These are phyloP conservation scores for Microcebus lehilahytsara DNA, from an alignment of 2,113 vertebrate species.

Conservation along the genomic window DNA sequence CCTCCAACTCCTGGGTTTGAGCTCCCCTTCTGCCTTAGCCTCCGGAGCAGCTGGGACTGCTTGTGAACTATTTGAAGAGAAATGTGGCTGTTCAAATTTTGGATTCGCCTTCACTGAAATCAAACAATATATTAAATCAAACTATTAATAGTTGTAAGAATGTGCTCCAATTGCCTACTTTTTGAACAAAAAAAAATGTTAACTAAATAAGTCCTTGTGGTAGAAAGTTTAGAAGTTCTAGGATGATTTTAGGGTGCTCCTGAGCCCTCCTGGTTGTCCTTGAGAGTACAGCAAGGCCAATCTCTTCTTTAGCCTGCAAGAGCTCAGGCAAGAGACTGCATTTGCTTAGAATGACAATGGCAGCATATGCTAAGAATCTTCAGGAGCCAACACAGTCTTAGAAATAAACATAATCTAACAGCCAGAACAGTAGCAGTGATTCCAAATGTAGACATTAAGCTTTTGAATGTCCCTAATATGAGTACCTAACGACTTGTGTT, in stretches of 20 bases:
- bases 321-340: neutral
- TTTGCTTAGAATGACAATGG: neutral
- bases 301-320: neutral
- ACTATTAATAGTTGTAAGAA: neutral
- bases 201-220: neutral
- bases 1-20: too few species aligned
- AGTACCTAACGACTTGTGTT: neutral
- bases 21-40: too few species aligned
- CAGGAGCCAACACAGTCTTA: neutral
- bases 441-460: neutral
- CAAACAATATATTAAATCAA: neutral
- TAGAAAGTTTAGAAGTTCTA: neutral
- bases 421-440: neutral
- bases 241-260: neutral
- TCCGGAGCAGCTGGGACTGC: too few species aligned
- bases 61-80: neutral
- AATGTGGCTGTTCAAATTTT: neutral
- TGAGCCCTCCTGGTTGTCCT: neutral
- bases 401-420: neutral
- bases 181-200: neutral
- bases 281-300: neutral
- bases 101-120: neutral
- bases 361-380: neutral
- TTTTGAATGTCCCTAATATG: neutral
- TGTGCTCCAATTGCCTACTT: neutral